Evolutionary conservation across 92 coral and sea anemone genomes (phyloP).

Genomic region (Porites divaricata): DNA sequence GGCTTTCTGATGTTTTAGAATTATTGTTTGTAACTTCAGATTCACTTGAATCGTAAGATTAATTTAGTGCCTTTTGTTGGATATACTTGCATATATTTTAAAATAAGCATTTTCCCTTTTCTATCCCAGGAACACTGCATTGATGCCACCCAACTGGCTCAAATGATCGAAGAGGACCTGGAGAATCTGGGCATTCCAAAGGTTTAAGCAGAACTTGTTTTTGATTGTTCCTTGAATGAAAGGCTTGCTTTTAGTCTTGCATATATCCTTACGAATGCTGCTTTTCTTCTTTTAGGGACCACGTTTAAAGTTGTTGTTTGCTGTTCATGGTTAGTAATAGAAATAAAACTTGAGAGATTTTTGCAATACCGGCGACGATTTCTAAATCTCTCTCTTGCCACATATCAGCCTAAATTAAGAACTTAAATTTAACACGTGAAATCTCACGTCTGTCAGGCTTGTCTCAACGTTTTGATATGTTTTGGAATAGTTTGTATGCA

Average conservation of each 20-base stretch:
- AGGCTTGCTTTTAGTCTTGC: not conserved
- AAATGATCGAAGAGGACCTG: conserved; percentile 90
- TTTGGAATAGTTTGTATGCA: not conserved
- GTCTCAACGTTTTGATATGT: not conserved
- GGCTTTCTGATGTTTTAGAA: too few relatives aligned
- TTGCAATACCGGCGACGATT: too few relatives aligned
- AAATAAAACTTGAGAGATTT: too few relatives aligned
- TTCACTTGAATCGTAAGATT: too few relatives aligned
- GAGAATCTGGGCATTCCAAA: conserved; percentile 94
- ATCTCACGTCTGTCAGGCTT: not conserved
- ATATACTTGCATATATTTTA: too few relatives aligned
- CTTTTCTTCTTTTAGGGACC: conserved; percentile 78
- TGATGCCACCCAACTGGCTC: conserved; percentile 70
- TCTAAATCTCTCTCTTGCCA: too few relatives aligned
- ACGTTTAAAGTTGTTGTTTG: conserved; percentile 89
- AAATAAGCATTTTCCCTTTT: not conserved
- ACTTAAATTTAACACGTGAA: too few relatives aligned
- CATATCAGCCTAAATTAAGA: not conserved
- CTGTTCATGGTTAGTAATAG: conserved; percentile 74
- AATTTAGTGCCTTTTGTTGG: too few relatives aligned
- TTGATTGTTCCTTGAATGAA: not conserved
- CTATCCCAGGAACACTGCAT: conserved; percentile 77
- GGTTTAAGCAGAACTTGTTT: conserved; percentile 47
- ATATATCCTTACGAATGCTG: not conserved
- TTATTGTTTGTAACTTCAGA: too few relatives aligned